These are phyloP conservation scores for Chrysomela aeneicollis DNA, from an alignment of 2,888 invertebrate species.

Conservation along the genomic window DNA sequence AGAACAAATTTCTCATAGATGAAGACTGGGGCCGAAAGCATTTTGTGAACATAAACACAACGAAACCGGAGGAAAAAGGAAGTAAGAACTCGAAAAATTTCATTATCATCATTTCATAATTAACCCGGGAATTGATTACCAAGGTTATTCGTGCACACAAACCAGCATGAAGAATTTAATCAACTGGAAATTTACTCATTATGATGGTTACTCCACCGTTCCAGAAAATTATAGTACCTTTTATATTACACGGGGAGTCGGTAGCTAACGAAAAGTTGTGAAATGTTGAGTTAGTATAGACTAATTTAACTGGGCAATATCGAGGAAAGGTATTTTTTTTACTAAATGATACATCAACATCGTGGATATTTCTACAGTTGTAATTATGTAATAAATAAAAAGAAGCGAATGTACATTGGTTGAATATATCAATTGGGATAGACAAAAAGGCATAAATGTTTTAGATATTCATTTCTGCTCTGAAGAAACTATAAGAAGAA, in stretches of 20 bases:
- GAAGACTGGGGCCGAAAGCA: neutral
- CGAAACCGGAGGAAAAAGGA: neutral
- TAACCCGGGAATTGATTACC: slow-evolving; percentile 33
- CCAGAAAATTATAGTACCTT: slow-evolving; percentile 34
- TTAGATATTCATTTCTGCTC: too few relatives aligned
- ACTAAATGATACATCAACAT: too few relatives aligned
- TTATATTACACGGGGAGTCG: slow-evolving; percentile 23
- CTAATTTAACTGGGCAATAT: neutral
- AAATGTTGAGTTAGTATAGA: neutral
- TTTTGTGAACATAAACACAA: neutral
- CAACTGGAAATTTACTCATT: slow-evolving; percentile 37
- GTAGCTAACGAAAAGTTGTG: neutral
- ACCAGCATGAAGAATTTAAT: slow-evolving; percentile 34
- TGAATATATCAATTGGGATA: too few relatives aligned
- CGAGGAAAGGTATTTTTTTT: too few relatives aligned
- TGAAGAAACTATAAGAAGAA: too few relatives aligned
- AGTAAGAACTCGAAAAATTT: slow-evolving; percentile 27
- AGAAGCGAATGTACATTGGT: too few relatives aligned
- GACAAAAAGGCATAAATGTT: too few relatives aligned
- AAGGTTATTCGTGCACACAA: slow-evolving; percentile 31
- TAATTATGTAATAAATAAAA: too few relatives aligned
- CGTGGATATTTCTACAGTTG: too few relatives aligned
- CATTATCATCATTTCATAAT: slow-evolving; percentile 35
- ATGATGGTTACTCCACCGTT: slow-evolving; percentile 27
- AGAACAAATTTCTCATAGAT: neutral